Conservation (phyloP, 2,888 invertebrate genomes). For the Allolobophora icterica region DNA sequence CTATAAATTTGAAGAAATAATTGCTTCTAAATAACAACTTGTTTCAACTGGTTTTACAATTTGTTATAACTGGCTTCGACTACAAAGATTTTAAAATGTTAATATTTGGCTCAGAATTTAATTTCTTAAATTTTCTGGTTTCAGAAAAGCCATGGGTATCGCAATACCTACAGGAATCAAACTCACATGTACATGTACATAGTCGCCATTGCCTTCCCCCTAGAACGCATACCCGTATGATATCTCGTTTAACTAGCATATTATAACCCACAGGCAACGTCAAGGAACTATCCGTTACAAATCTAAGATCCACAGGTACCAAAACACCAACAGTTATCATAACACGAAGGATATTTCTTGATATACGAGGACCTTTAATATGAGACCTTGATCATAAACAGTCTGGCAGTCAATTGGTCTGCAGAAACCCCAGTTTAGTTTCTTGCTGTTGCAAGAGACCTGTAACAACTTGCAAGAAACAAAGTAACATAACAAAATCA, state of each 20-base stretch:
- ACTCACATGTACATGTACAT: background rate
- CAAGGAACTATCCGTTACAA: background rate
- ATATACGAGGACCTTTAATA: background rate
- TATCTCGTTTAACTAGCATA: background rate
- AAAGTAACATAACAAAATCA: background rate
- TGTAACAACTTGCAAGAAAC: background rate
- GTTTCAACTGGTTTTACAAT: no score
- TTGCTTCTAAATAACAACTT: no score
- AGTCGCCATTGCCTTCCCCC: no score
- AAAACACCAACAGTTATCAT: background rate
- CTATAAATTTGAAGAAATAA: background rate
- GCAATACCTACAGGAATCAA: background rate
- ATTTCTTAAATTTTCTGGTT: background rate
- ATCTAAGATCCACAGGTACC: background rate
- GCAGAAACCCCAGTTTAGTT: background rate
- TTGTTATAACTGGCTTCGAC: background rate
- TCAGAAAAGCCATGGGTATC: background rate
- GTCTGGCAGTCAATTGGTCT: background rate
- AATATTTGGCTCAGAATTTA: background rate
- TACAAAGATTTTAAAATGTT: background rate
- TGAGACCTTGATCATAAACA: background rate
- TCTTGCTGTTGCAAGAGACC: background rate
- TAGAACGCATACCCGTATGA: background rate
- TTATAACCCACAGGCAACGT: background rate
- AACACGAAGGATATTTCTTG: background rate